Base-by-base conservation (phyloP, 2,113 vertebrate genomes). In the Sclerurus mexicanus region DNA sequence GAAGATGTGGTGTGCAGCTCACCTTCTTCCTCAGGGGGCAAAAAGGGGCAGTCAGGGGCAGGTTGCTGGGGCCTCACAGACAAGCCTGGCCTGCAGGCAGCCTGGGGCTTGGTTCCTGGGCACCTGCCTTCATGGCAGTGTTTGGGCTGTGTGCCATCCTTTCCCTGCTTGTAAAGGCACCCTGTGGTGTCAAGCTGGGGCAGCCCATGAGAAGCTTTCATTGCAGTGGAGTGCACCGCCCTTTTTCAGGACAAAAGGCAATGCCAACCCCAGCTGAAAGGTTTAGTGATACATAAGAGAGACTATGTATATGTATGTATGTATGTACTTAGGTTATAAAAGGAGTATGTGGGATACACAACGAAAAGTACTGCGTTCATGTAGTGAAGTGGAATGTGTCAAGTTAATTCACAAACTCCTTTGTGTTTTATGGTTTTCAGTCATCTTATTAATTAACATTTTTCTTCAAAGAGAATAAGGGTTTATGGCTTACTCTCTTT, bases 91-190 rank as follows among this genome's bases (percentile, higher is more conserved):
- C 44, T 37, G 6, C 19, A 4, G 46, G 10, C 58, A 18, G 27
- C 55, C 56, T 42, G 40, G 39, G 39, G 39, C 19, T 49, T 47
- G 33, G 28, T 16, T 66, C 28, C 49, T 37, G 31, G 46, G 14
- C 0, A 1, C 44, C 53, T 7, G 40, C n/a, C 39, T 56, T 75
- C 3, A 0, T 2, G 7, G 1, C 20, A 0, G 1, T 14, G 7
- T 4, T 17, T 2, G 0, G 42, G 28, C 64, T 69, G 16, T 2
- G 0, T 8, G 13, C 28, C 35, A 15, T 59, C n/a, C 31, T 73
- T n/a, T 58, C 20, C 33, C 28, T 52, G 7, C 53, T 49, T 23
- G 12, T 35, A 37, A 74, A 49, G 4, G 9, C 28, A 55, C 1
- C 53, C 18, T 3, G 1, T 3, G 7, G 20, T 49, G 2, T 39